Evolutionary conservation across 2,888 invertebrate genomes (phyloP), one percentile per base, ranked within the genome.

Genomic region (Polydrusus tereticollis): DNA sequence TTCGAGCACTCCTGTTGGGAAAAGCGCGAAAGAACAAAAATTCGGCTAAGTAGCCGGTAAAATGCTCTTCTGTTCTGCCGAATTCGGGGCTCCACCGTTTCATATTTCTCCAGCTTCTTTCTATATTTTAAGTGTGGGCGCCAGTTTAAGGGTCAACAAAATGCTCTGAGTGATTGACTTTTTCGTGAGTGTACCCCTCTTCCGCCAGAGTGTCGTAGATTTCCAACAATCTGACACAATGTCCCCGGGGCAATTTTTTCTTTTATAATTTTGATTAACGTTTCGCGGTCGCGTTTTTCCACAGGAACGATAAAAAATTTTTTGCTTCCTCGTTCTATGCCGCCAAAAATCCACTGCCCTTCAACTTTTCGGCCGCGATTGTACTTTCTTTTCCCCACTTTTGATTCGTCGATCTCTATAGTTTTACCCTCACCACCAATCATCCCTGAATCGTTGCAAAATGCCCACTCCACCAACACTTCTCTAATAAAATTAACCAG

Each of bases 141-240:
- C 7, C 7, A 3, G 26, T 26, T 26, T 26, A 7, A 26, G 26
- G 26, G 7, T 26, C 26, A 26, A 26, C 77, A 63, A 78, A n/a
- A n/a, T n/a, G 79, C 63, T 77, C 76, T n/a, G 74, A 73, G 47
- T 79, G 78, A 33, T 79, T 78, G 0, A 79, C 78, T 1, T 62
- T 74, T 0, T 77, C 33, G 62, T 80, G 78, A 14, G 73, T 7
- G 64, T 62, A 79, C 1, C 72, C 75, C 29, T 78, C 75, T 7
- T 75, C 26, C 4, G 58, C 26, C 33, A 80, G 52, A 36, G 73
- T 74, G 36, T 78, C 63, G 58, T 81, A 81, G 79, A 69, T 50
- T 68, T 75, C 80, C 80, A 81, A 20, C 77, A 76, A 75, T 81
- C 80, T 0, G 73, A 75, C 1, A 76, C 71, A 10, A 80, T 77